Evolutionary conservation across 2,797 vertebrate species (phyloP), one percentile per base, ranked within the genome.

Genomic region (Anableps anableps): DNA sequence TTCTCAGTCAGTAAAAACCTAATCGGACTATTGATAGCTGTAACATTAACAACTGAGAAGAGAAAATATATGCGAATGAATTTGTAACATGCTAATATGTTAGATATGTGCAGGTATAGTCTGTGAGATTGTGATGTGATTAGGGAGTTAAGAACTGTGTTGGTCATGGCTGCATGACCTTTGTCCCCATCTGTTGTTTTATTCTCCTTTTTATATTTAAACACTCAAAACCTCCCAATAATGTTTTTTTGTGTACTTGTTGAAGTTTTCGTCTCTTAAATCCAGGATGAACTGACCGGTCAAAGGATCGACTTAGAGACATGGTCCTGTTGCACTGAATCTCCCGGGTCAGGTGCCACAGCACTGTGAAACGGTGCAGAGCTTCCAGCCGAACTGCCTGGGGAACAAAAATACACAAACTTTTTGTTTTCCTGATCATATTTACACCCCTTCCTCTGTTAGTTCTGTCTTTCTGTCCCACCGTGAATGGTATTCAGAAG

Each of bases 311-410:
- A 84, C 95, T 97, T 84, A 97, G 97, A 55, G 97, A 98, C 10
- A 96, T 95, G 82, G 96, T 96, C 81, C 97, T 96, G 92, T 94
- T 97, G 87, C 94, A 95, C 83, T 99, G 98, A 87, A 97, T 97
- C 90, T 99, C 99, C 75, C 99, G 93, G 1, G 98, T 99, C 93
- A 99, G 96, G 92, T 99, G 99, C 99, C 99, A 99, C 82, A 99
- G 95, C 78, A 99, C 95, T 1, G 99, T 98, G 84, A 99, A 99
- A 66, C 98, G 94, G 86, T 97, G 98, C 16, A 99, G 95, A 0
- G 98, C 97, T 91, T 99, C 98, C 91, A 99, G 84, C 72, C 97
- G 95, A 6, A 96, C 96, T 38, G 85, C 88, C 94, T 95, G 76
- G 13, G 13, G 41, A 58, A 83, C 23, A 90, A 74, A 89, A 85